Percentiles rank a stretch among this genome's conserved stretches.
These are phyloP conservation scores for Pemphigus obesinymphae DNA, from an alignment of 1,140 invertebrate genomes.

Conservation along the genomic window DNA sequence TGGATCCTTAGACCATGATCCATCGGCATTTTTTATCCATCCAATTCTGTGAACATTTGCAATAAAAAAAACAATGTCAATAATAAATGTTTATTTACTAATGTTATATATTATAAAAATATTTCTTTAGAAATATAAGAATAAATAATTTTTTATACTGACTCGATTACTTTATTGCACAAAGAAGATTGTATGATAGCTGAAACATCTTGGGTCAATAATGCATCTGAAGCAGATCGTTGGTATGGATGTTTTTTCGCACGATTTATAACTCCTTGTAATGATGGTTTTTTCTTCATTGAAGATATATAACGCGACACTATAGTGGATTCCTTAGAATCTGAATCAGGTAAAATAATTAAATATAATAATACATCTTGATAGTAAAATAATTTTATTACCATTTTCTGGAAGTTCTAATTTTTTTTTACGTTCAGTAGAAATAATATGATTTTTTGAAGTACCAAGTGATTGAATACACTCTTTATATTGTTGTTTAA, in stretches of 20 bases:
- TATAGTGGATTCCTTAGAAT: conserved; percentile 32
- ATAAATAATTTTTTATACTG: neutral
- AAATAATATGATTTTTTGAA: neutral
- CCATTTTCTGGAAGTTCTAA: conserved; percentile 4
- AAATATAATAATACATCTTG: neutral
- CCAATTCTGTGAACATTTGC: conserved; percentile 42
- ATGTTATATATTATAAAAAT: neutral
- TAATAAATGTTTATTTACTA: neutral
- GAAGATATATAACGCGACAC: conserved; percentile 22
- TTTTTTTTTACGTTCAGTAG: conserved; percentile 2
- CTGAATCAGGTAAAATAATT: neutral
- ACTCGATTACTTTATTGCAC: neutral
- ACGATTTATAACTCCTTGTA: conserved; percentile 9
- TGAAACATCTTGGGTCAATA: neutral
- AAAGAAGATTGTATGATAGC: neutral
- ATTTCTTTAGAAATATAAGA: conserved; percentile 3
- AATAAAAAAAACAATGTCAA: conserved; percentile 6
- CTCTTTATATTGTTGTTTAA: conserved; percentile 21
- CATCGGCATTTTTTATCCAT: conserved; percentile 45
- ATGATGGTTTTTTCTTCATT: conserved; percentile 22
- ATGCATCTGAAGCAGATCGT: neutral
- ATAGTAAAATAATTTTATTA: neutral
- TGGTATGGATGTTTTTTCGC: neutral
- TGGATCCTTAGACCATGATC: conserved; percentile 46
- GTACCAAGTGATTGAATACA: conserved; percentile 9